These are phyloP conservation scores for Aporophyla lueneburgensis DNA, from an alignment of 2,888 invertebrate species.

Conservation along the genomic window DNA sequence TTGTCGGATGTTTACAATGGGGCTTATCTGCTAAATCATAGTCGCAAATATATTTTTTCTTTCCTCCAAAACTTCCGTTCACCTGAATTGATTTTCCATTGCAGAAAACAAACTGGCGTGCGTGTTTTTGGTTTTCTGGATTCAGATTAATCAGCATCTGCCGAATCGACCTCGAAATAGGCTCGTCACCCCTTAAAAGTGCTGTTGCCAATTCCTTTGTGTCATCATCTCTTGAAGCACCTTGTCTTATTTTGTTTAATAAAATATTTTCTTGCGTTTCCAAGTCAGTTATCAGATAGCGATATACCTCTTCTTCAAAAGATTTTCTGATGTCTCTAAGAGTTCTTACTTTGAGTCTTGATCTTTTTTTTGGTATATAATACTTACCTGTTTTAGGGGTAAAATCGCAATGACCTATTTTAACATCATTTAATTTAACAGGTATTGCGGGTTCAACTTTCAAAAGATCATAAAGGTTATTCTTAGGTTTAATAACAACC, in stretches of 20 bases:
- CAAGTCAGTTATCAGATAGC: slow-evolving; percentile 76
- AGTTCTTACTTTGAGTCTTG: slow-evolving; percentile 82
- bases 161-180: slow-evolving; percentile 83
- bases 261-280: slow-evolving; percentile 80
- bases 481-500: slow-evolving; percentile 69
- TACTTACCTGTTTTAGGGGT: slow-evolving; percentile 78
- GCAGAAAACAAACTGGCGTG: slow-evolving; percentile 82
- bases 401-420: slow-evolving; percentile 74
- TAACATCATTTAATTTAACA: slow-evolving; percentile 58
- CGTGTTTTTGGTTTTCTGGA: slow-evolving; percentile 75
- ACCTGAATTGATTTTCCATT: slow-evolving; percentile 81
- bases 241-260: slow-evolving; percentile 82
- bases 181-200: slow-evolving; percentile 77
- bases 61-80: slow-evolving; percentile 84
- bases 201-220: slow-evolving; percentile 80
- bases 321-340: slow-evolving; percentile 81
- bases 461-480: slow-evolving; percentile 80
- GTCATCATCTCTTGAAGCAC: slow-evolving; percentile 76
- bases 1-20: slow-evolving; percentile 52
- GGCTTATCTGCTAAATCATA: slow-evolving; percentile 73
- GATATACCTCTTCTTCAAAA: slow-evolving; percentile 82
- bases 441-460: slow-evolving; percentile 76
- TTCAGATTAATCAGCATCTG: slow-evolving; percentile 87
- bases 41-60: slow-evolving; percentile 78
- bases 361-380: slow-evolving; percentile 82